Percentiles rank a stretch among this genome's conserved stretches.
Conservation (phyloP, 2,888 invertebrate genomes). For the Hermaeophaga mercurialis region DNA sequence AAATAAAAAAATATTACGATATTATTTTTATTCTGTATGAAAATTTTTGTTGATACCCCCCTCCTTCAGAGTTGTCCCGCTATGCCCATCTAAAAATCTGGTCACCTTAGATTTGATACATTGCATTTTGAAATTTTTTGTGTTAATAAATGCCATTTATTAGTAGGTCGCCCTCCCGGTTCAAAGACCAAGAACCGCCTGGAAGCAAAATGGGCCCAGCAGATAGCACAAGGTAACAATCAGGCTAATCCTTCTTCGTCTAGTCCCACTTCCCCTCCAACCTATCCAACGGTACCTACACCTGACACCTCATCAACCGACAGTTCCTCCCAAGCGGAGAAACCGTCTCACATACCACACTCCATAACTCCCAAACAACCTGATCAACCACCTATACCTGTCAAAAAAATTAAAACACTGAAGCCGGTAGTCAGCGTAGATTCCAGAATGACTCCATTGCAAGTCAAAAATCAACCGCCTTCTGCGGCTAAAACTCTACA, state of each 20-base stretch:
- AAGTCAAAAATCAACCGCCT: slow-evolving; percentile 20
- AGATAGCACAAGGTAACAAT: slow-evolving; percentile 53
- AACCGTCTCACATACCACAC: slow-evolving; percentile 22
- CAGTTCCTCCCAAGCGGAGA: slow-evolving; percentile 29
- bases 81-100: no score
- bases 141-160: neutral
- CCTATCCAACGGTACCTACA: slow-evolving; percentile 26
- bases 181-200: slow-evolving; percentile 49
- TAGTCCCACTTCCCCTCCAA: slow-evolving; percentile 27
- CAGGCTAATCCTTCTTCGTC: slow-evolving; percentile 23
- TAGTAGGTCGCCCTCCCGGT: slow-evolving; percentile 62
- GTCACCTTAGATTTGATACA: no score
- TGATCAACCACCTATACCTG: slow-evolving; percentile 8
- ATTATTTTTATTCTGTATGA: no score
- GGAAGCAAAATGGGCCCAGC: slow-evolving; percentile 52
- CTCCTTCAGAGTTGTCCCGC: no score
- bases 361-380: slow-evolving; percentile 14
- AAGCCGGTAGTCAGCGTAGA: slow-evolving; percentile 38
- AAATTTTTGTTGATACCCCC: no score
- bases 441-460: slow-evolving; percentile 18
- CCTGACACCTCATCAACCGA: slow-evolving; percentile 37
- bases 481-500: slow-evolving; percentile 1
- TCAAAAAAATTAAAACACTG: slow-evolving; percentile 45
- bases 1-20: no score
- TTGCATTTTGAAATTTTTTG: no score